phyloP scores from a whole-genome alignment of 2,113 vertebrate genomes.

The Mobula birostris region DNA sequence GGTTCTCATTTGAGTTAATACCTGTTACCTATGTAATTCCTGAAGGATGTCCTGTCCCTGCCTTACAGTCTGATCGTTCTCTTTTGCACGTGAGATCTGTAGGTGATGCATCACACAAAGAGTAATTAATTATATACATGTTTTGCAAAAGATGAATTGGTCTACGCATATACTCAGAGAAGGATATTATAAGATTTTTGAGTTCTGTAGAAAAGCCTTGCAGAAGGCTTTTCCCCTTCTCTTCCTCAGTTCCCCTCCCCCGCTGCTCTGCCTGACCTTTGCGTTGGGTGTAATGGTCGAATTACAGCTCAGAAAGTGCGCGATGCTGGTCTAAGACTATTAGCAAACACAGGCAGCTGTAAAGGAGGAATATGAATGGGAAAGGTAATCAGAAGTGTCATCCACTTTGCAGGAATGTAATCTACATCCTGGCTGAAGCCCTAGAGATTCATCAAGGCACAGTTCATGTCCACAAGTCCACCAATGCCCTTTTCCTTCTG shows the following conservation, averaged over 20 bases:
- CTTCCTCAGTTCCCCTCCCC: not conserved
- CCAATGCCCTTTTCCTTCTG: not conserved
- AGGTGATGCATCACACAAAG: not conserved
- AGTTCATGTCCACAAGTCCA: constrained; percentile 1
- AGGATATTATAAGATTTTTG: not conserved
- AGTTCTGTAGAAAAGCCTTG: not conserved
- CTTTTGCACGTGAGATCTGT: not conserved
- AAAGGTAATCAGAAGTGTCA: constrained; percentile 31
- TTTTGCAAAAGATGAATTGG: not conserved
- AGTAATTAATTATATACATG: not conserved
- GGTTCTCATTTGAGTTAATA: no score
- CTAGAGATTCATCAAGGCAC: constrained; percentile 11
- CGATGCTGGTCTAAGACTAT: constrained; percentile 27
- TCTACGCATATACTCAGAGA: not conserved
- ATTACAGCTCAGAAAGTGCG: constrained; percentile 5
- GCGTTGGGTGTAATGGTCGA: constrained; percentile 23
- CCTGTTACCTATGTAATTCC: no score
- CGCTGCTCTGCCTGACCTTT: constrained; percentile 2
- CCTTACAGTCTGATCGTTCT: not conserved
- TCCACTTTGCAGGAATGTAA: constrained; percentile 32
- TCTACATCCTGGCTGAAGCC: constrained; percentile 24
- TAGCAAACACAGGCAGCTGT: constrained; percentile 35
- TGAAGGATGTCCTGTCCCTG: no score
- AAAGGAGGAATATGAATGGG: constrained; percentile 35
- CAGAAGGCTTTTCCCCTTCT: not conserved